Conservation (phyloP, 92 coral and sea anemone genomes). For the Siderastrea radians region DNA sequence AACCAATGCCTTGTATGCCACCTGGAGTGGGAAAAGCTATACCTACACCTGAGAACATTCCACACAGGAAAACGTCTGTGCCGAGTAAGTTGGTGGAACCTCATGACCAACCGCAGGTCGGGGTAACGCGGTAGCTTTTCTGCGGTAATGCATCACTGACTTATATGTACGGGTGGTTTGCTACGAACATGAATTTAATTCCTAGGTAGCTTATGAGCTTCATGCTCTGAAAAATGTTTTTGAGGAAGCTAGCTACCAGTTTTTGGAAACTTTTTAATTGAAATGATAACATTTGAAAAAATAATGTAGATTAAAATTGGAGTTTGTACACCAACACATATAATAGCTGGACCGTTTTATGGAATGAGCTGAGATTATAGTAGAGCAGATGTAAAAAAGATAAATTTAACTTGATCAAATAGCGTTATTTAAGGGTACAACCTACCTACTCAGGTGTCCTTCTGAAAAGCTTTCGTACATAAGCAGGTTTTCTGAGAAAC, state of each 20-base stretch:
- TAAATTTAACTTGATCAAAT: conserved; percentile 3
- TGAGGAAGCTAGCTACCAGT: neutral
- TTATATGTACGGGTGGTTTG: conserved; percentile 1
- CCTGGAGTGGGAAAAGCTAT: conserved; percentile 94
- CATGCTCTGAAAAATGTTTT: neutral
- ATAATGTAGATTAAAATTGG: neutral
- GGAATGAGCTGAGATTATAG: neutral
- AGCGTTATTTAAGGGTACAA: no score
- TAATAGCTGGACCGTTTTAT: neutral
- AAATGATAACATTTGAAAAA: conserved; percentile 10
- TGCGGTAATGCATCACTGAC: neutral
- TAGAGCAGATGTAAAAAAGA: neutral
- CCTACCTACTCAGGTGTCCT: no score
- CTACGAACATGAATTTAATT: neutral
- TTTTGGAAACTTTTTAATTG: conserved; percentile 4
- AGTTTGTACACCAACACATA: neutral
- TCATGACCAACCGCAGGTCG: conserved; percentile 46
- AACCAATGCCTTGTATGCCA: conserved; percentile 62
- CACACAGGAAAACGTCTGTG: conserved; percentile 99
- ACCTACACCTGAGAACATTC: conserved; percentile 98
- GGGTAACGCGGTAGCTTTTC: conserved; percentile 45
- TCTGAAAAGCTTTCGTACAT: no score
- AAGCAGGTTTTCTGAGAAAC: no score
- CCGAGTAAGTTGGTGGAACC: conserved; percentile 96
- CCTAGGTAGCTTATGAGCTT: conserved; percentile 3